Conservation (phyloP, 2,113 vertebrate genomes). For the Onychorhynchus coronatus region DNA sequence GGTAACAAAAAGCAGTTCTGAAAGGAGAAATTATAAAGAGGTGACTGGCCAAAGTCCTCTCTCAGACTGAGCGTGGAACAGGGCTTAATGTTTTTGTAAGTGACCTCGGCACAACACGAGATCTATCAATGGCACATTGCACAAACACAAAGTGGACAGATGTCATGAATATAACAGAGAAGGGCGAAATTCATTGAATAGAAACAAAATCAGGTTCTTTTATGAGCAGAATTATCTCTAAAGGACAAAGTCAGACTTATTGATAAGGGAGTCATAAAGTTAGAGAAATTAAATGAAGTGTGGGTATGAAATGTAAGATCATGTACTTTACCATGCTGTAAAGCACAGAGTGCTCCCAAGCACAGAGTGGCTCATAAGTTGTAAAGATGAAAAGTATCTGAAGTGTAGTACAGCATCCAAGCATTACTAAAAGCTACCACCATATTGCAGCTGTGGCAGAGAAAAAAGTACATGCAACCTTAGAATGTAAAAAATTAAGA, state of each 20-base stretch:
- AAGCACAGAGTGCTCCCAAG: neutral
- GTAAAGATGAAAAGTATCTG: neutral
- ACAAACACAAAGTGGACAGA: neutral
- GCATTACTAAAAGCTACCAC: neutral
- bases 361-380: neutral
- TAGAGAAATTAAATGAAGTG: neutral
- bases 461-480: neutral
- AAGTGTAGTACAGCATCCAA: neutral
- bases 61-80: accelerated
- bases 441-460: neutral
- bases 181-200: neutral
- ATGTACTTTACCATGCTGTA: neutral
- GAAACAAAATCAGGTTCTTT: neutral
- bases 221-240: neutral
- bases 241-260: neutral
- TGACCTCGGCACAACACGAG: neutral
- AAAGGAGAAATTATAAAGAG: neutral
- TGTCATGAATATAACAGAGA: neutral
- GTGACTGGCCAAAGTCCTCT: neutral
- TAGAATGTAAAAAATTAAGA: neutral
- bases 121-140: neutral
- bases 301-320: neutral
- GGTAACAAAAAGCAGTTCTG: conserved; percentile 21
- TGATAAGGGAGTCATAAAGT: neutral
- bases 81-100: neutral